These are phyloP conservation scores for Eristalinus aeneus DNA, from an alignment of 2,888 invertebrate species.

Conservation along the genomic window DNA sequence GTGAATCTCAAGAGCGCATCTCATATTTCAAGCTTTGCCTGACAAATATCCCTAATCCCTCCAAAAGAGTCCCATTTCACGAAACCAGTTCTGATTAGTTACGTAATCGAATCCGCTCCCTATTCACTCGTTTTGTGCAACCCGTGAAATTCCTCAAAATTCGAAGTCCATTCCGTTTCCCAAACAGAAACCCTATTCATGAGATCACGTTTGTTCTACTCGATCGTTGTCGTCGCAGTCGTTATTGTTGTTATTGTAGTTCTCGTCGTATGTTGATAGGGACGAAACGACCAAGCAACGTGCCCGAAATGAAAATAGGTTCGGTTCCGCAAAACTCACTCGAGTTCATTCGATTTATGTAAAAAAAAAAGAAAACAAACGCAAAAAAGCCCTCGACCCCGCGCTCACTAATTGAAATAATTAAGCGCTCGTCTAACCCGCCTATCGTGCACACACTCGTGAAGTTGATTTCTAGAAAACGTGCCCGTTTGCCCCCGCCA, in stretches of 20 bases:
- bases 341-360: constrained; percentile 22
- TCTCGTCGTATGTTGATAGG: not conserved
- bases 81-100: not conserved
- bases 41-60: not conserved
- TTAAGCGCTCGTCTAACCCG: constrained; percentile 39
- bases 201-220: not conserved
- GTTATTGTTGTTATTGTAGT: too few species aligned
- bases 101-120: not conserved
- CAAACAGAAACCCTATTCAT: not conserved
- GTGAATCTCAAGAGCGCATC: not conserved
- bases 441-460: not conserved
- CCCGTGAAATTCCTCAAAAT: not conserved
- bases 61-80: not conserved
- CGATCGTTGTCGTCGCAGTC: not conserved
- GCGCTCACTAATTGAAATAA: constrained; percentile 47
- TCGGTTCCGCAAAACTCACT: constrained; percentile 48
- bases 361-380: too few species aligned
- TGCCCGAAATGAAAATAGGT: constrained; percentile 16
- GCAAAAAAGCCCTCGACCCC: constrained; percentile 1
- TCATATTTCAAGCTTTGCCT: not conserved
- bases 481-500: not conserved
- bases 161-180: not conserved
- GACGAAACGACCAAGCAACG: not conserved
- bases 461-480: constrained; percentile 16
- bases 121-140: not conserved